phyloP scores from a whole-genome alignment of 2,888 invertebrate species.

The Caenorhabditis auriculariae region DNA sequence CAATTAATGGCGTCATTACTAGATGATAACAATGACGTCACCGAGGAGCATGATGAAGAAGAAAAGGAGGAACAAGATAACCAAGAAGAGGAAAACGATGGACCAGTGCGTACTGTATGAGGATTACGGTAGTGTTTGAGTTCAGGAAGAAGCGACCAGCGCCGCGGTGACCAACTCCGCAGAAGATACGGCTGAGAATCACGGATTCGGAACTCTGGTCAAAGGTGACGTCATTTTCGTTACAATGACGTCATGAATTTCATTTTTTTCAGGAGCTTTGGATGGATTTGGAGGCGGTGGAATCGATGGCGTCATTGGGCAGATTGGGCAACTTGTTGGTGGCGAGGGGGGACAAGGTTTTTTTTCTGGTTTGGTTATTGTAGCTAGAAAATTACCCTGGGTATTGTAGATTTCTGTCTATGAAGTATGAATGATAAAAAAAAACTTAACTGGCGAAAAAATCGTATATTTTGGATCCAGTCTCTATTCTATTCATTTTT shows the following conservation, averaged over 20 bases:
- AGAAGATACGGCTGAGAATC: conserved; percentile 6
- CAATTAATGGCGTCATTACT: too few species aligned
- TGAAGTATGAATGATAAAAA: neutral
- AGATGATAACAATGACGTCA: conserved; percentile 8
- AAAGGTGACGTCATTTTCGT: conserved; percentile 6
- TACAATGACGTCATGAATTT: neutral
- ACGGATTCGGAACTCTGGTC: conserved; percentile 13
- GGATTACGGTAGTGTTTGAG: conserved; percentile 6
- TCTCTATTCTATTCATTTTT: neutral
- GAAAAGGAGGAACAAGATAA: conserved; percentile 25
- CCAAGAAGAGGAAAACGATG: conserved; percentile 4
- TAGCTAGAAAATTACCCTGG: conserved; percentile 34
- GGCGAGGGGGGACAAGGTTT: conserved; percentile 46
- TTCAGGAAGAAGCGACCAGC: neutral
- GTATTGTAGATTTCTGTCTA: conserved; percentile 19
- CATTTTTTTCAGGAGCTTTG: conserved; percentile 13
- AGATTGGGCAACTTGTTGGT: conserved; percentile 44
- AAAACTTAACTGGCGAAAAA: too few species aligned
- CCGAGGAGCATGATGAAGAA: conserved; percentile 11
- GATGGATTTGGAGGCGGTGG: conserved; percentile 45
- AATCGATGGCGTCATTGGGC: conserved; percentile 44
- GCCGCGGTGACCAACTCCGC: conserved; percentile 2
- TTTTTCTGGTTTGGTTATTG: conserved; percentile 26
- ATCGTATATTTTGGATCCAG: too few species aligned
- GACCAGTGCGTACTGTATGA: conserved; percentile 5